phyloP scores from a whole-genome alignment of 2,888 invertebrate genomes.

The Macropis europaea region DNA sequence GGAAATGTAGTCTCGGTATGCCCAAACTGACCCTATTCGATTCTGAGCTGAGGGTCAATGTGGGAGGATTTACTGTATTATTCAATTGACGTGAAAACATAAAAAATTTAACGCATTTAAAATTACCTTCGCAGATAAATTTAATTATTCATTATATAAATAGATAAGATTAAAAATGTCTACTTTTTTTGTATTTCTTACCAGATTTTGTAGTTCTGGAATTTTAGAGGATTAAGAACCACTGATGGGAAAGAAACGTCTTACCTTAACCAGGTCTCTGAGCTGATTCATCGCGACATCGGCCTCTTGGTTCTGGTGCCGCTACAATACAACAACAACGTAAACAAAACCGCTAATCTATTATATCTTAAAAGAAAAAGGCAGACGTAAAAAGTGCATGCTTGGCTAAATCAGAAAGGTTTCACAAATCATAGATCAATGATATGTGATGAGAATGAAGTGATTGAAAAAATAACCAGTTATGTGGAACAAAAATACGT shows the following conservation, averaged over 20 bases:
- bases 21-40: no score
- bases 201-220: background rate
- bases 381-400: constrained; percentile 44
- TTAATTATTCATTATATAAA: no score
- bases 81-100: no score
- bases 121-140: no score
- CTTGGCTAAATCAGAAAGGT: constrained; percentile 32
- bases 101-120: no score
- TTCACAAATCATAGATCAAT: constrained; percentile 14
- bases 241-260: constrained; percentile 58
- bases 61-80: no score
- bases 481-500: background rate
- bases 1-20: no score
- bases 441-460: constrained; percentile 11
- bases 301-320: constrained; percentile 76
- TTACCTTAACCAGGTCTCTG: constrained; percentile 74
- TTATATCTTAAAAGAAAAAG: constrained; percentile 55
- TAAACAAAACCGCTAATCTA: constrained; percentile 79
- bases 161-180: no score
- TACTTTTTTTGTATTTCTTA: constrained; percentile 1
- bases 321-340: constrained; percentile 79
- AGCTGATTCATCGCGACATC: constrained; percentile 78
- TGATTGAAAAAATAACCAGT: constrained; percentile 2
- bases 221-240: constrained; percentile 37
- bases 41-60: no score